Evolutionary conservation across 2,113 vertebrate species (phyloP), one percentile per base, ranked within the genome.

Genomic region (Tenrec ecaudatus): DNA sequence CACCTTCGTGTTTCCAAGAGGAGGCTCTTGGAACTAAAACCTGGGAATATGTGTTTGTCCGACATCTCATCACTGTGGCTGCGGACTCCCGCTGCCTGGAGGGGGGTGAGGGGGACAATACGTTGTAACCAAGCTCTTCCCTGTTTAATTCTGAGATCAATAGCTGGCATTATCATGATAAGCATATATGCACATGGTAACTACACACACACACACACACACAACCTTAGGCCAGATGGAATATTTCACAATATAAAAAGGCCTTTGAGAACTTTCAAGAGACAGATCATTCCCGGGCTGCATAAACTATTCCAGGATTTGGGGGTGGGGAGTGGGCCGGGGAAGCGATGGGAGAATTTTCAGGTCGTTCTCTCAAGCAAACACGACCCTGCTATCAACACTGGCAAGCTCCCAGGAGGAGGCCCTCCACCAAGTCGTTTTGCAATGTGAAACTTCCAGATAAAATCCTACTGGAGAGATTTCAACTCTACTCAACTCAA

Each of bases 361-460:
- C 94, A 97, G 80, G 77, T 92, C 16, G 36, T 91, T 89, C 78
- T 91, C 78, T 95, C 53, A 89, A 91, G 95, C 73, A 94, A 91
- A 94, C 62, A 82, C 91, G 89, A 92, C 89, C 91, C 73, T 89
- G 84, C 84, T 87, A 93, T 86, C 69, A 94, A 82, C 77, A 66
- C 78, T 85, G 89, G 91, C 93, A 77, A 57, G 87, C 85, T 68
- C 86, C 96, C 73, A 76, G 38, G 86, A 79, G 25, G 94, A 66
- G 57, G 60, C 82, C 43, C 3, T 90, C 0, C 40, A 69, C 73
- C 81, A 92, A 2, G 14, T 95, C 11, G 38, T 64, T 87, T 84
- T 53, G 82, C 73, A 95, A 95, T 79, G 38, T 82, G 82, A 62
- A 82, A 81, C 82, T 96, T 90, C 78, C 73, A 85, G 95, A 95